Evolutionary conservation across 2,113 vertebrate genomes (phyloP).

Genomic region (Butastur rufipennis): DNA sequence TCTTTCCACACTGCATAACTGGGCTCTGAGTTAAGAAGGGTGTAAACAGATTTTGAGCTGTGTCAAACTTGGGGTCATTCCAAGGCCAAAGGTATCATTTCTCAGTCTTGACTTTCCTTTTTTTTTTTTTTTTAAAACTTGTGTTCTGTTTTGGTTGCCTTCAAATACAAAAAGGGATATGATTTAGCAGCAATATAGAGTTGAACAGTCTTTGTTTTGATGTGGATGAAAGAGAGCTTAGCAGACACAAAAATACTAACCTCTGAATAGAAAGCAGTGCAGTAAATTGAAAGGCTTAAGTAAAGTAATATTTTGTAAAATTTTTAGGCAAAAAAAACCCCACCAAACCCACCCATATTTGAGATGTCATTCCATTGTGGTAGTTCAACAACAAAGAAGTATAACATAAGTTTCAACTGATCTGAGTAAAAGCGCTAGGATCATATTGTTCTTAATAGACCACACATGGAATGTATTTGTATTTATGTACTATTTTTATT

Average conservation of each 20-base stretch:
- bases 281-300: neutral
- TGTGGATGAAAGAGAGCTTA: neutral
- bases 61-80: neutral
- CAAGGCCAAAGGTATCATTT: neutral
- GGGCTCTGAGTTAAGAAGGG: neutral
- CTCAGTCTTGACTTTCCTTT: neutral
- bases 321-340: neutral
- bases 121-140: neutral
- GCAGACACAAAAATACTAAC: neutral
- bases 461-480: neutral
- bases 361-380: neutral
- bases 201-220: neutral
- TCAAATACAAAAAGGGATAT: neutral
- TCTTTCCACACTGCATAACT: constrained; percentile 15
- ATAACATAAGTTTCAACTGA: neutral
- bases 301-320: neutral
- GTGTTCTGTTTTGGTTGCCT: neutral
- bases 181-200: neutral
- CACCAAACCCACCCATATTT: neutral
- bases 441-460: neutral
- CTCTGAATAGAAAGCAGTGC: neutral
- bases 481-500: neutral
- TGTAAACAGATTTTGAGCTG: neutral
- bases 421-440: neutral
- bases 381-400: neutral